Conservation (phyloP, 2,888 invertebrate species). For the Hymenopus coronatus region DNA sequence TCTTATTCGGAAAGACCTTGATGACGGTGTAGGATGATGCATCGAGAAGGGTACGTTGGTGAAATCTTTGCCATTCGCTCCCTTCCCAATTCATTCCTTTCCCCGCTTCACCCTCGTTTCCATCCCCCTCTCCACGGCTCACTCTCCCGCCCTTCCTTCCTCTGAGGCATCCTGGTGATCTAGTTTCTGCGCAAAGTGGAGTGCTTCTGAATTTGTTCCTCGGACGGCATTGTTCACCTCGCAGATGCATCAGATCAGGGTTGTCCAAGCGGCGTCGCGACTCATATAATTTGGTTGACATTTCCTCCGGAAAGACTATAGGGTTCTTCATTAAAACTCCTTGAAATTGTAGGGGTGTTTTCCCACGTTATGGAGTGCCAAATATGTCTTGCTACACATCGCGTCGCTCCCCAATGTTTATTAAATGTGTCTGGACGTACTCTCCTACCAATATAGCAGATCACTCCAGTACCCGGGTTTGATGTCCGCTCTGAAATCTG, state of each 20-base stretch:
- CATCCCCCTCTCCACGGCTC: background rate
- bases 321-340: too few species aligned
- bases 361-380: too few species aligned
- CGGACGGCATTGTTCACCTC: background rate
- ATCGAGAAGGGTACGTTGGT: background rate
- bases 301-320: too few species aligned
- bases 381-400: too few species aligned
- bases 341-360: too few species aligned
- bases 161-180: background rate
- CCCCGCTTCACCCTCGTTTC: background rate
- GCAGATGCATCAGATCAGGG: background rate
- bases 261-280: background rate
- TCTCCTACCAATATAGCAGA: too few species aligned
- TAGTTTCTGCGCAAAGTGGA: background rate
- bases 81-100: background rate
- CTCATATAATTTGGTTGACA: too few species aligned
- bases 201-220: background rate
- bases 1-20: background rate
- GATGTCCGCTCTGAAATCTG: too few species aligned
- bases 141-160: background rate
- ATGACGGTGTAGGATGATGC: background rate
- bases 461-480: too few species aligned
- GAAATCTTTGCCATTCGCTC: background rate
- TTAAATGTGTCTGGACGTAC: too few species aligned
- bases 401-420: too few species aligned